phyloP scores from a whole-genome alignment of 2,113 vertebrate genomes.

The Pampusana beccarii region DNA sequence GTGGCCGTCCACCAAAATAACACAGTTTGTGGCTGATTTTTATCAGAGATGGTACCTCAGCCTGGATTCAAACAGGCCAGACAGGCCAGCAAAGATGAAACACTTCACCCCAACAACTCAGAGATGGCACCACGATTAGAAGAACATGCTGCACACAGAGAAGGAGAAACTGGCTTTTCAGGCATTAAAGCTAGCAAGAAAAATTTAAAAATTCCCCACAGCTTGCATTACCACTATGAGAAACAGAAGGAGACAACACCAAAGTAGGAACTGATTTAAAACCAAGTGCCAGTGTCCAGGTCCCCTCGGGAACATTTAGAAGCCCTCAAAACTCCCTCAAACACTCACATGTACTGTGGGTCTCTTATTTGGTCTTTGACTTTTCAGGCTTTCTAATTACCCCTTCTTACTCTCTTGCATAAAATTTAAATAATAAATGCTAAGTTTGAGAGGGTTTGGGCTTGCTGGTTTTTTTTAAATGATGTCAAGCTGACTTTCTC shows the following conservation, averaged over 20 bases:
- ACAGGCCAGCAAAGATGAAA: not conserved
- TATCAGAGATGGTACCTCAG: not conserved
- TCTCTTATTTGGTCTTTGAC: not conserved
- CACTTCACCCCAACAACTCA: not conserved
- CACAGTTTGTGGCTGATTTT: not conserved
- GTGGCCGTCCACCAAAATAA: not conserved
- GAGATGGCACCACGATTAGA: fast-evolving
- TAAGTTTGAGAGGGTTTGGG: not conserved
- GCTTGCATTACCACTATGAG: not conserved
- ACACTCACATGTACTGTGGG: not conserved
- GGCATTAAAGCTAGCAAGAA: not conserved
- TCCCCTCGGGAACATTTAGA: not conserved
- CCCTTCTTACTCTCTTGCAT: not conserved
- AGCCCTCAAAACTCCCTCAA: not conserved
- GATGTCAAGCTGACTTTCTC: not conserved
- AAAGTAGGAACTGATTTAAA: not conserved
- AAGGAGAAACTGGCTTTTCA: not conserved
- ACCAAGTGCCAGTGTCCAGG: not conserved
- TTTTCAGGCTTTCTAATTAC: not conserved
- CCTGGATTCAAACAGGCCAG: not conserved
- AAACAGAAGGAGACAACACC: not conserved
- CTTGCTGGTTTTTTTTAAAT: not conserved
- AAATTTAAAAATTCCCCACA: not conserved
- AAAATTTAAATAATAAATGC: not conserved
- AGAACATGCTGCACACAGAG: not conserved